Base-by-base conservation (phyloP, 2,113 vertebrate genomes). In the Cephalophus harveyi region DNA sequence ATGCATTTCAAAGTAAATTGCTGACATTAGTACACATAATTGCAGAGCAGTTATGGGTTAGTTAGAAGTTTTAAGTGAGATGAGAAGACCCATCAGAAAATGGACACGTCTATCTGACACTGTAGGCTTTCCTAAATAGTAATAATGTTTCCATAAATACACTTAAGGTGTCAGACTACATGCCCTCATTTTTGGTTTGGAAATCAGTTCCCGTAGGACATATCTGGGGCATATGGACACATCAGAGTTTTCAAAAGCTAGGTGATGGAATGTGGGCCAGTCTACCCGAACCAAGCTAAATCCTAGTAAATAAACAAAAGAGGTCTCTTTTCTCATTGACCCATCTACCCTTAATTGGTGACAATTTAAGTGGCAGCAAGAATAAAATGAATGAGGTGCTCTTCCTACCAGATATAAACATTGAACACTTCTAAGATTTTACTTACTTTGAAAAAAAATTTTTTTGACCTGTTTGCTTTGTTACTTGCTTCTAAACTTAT, bases 161-260 rank as follows among this genome's bases (percentile, higher is more conserved):
- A 84, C 52, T 89, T 59, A 46, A 52, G 9, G 10, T 94, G 64
- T 94, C 36, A 93, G 64, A 84, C 55, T 59, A n/a, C 27, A 33
- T 67, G 50, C 92, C 59, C 86, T 89, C 40, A 54, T 62, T 96
- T 96, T 93, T 74, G 21, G 5, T 93, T 96, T 91, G 62, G 43
- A 96, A 95, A 95, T 93, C 74, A 83, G 55, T 92, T 60, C 36
- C n/a, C 5, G 6, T n/a, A 83, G 9, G 60, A 93, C 48, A 60
- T 83, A 95, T 94, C 78, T 91, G 30, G 33, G 50, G 2, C 88
- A 43, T 82, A 64, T 23, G n/a, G 25, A 64, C 46, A 64, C 62
- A 30, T 59, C 74, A 60, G 54, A 83, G 28, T 93, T 91, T 98
- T 95, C n/a, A 52, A 86, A 67, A 96, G 43, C 55, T 84, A 54